Evolutionary conservation across 2,797 vertebrate species (phyloP).

Genomic region (Melanotaenia parkinsoni): DNA sequence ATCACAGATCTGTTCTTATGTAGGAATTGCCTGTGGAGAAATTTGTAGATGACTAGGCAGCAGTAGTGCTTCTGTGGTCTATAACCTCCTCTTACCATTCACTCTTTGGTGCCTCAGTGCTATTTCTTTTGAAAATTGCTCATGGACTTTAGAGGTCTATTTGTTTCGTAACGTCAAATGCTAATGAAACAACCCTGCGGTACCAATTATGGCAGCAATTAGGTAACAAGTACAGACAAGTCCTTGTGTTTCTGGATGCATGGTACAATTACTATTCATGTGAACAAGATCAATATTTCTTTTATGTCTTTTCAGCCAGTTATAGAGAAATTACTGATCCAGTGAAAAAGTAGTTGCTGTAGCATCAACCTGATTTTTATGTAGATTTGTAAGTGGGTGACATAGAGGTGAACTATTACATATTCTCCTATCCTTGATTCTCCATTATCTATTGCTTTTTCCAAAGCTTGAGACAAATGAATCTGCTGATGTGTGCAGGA

Average conservation of each 20-base stretch:
- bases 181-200: slow-evolving; percentile 51
- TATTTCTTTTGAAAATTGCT: slow-evolving; percentile 16
- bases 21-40: not conserved
- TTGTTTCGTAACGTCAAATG: slow-evolving; percentile 53
- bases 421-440: not conserved
- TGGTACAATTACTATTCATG: not conserved
- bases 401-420: not conserved
- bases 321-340: not conserved
- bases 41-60: not conserved
- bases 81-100: not conserved
- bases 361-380: not conserved
- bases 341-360: not conserved
- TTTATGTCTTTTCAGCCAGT: not conserved
- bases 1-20: not conserved
- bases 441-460: not conserved
- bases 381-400: not conserved
- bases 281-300: not conserved
- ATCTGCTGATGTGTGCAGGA: not conserved
- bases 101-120: slow-evolving; percentile 10
- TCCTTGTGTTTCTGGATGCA: slow-evolving; percentile 5
- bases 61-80: slow-evolving; percentile 4
- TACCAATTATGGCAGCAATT: slow-evolving; percentile 32
- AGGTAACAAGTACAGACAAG: slow-evolving; percentile 33
- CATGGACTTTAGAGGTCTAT: slow-evolving; percentile 22
- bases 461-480: not conserved